Conservation (phyloP, 2,888 invertebrate genomes). For the Campoplex nolae region DNA sequence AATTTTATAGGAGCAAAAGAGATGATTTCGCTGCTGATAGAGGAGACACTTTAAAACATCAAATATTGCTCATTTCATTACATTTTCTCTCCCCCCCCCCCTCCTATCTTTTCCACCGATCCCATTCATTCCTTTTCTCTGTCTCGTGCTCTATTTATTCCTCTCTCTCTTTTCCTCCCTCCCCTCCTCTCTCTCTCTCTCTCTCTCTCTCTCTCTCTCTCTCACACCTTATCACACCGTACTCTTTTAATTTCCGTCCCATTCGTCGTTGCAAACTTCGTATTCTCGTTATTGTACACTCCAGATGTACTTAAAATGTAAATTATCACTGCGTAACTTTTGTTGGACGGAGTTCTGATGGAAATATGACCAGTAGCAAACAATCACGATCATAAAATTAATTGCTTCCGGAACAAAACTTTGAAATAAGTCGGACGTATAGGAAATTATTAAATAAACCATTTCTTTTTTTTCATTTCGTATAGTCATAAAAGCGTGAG, state of each 20-base stretch:
- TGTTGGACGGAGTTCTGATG: constrained; percentile 8
- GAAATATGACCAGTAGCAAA: constrained; percentile 14
- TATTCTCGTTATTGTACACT: constrained; percentile 9
- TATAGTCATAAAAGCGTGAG: not conserved
- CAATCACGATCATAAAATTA: not conserved
- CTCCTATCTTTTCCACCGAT: not conserved
- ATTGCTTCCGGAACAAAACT: constrained; percentile 15
- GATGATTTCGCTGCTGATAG: constrained; percentile 39
- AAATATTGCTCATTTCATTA: constrained; percentile 21
- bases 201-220: not conserved
- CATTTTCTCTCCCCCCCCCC: not conserved
- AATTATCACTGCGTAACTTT: constrained; percentile 18
- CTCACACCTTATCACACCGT: not conserved
- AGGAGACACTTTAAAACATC: constrained; percentile 50
- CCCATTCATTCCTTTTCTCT: not conserved
- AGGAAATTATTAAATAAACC: not conserved
- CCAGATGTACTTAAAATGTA: constrained; percentile 22
- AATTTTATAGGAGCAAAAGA: constrained; percentile 39
- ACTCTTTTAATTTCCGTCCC: constrained; percentile 21
- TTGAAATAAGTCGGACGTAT: not conserved
- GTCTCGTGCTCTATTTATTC: too few relatives aligned
- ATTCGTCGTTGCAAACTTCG: constrained; percentile 14
- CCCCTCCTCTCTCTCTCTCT: not conserved
- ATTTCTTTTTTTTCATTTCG: not conserved
- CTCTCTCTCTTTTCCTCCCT: too few relatives aligned